Evolutionary conservation across 2,113 vertebrate species (phyloP).

Genomic region (Onychostruthus taczanowskii): DNA sequence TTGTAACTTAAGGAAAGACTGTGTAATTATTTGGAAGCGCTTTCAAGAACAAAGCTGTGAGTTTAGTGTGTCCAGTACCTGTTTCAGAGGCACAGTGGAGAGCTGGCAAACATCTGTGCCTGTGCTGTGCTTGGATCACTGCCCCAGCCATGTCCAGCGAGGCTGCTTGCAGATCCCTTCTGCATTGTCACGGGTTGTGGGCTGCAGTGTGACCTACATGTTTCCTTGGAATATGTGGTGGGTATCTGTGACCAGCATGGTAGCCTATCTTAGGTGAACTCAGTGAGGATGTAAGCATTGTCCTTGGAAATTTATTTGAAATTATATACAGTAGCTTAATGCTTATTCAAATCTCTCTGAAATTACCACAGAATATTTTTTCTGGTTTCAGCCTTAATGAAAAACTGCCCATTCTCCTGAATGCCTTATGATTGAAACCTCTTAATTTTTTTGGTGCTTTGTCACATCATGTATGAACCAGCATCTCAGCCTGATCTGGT

Average conservation of each 20-base stretch:
- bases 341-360: neutral
- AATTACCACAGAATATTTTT: neutral
- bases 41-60: neutral
- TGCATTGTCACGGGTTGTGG: neutral
- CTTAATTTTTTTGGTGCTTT: neutral
- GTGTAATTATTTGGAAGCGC: neutral
- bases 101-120: neutral
- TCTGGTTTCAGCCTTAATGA: neutral
- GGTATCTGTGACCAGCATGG: neutral
- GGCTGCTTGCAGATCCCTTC: neutral
- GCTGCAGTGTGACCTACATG: constrained; percentile 26
- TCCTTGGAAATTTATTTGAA: neutral
- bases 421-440: neutral
- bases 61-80: neutral
- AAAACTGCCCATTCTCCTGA: neutral
- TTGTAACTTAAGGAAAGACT: neutral
- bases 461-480: neutral
- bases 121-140: neutral
- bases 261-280: neutral
- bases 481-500: neutral
- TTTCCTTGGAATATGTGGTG: neutral
- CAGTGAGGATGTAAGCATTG: neutral
- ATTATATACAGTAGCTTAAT: neutral
- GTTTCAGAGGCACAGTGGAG: neutral
- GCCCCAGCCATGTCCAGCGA: neutral